Conservation (phyloP, 2,888 invertebrate species). For the Noctua janthe region DNA sequence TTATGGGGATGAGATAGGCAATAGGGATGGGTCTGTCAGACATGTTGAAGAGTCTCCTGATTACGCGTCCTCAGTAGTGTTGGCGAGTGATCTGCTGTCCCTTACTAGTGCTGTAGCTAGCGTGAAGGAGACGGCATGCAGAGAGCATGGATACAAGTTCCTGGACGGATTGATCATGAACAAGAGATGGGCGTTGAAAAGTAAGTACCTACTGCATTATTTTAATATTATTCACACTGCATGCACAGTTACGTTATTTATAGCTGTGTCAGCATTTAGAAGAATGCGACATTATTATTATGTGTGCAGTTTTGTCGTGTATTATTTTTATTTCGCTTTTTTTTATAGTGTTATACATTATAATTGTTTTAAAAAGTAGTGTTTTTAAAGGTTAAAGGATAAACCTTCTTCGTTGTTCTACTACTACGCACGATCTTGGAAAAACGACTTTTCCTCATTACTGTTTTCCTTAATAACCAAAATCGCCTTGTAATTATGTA, state of each 20-base stretch:
- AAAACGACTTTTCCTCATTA: conserved; percentile 47
- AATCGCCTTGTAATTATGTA: conserved; percentile 35
- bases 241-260: background rate
- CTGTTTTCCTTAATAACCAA: conserved; percentile 48
- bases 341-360: background rate
- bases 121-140: conserved; percentile 85
- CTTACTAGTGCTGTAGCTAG: conserved; percentile 87
- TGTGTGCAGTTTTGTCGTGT: background rate
- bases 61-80: conserved; percentile 87
- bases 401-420: conserved; percentile 36
- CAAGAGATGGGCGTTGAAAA: conserved; percentile 90
- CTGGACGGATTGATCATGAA: conserved; percentile 87
- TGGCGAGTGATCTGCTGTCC: conserved; percentile 87
- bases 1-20: conserved; percentile 70
- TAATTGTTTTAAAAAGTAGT: background rate
- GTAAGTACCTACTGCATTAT: conserved; percentile 77
- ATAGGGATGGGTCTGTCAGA: conserved; percentile 73
- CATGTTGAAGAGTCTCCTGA: conserved; percentile 86
- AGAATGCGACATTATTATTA: background rate
- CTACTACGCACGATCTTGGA: conserved; percentile 44
- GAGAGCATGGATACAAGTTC: conserved; percentile 87
- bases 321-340: background rate
- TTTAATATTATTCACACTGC: background rate
- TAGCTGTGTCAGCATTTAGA: conserved; percentile 19
- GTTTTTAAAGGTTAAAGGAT: conserved; percentile 27